Conservation (phyloP, 2,888 invertebrate genomes). For the Aporophyla lueneburgensis region DNA sequence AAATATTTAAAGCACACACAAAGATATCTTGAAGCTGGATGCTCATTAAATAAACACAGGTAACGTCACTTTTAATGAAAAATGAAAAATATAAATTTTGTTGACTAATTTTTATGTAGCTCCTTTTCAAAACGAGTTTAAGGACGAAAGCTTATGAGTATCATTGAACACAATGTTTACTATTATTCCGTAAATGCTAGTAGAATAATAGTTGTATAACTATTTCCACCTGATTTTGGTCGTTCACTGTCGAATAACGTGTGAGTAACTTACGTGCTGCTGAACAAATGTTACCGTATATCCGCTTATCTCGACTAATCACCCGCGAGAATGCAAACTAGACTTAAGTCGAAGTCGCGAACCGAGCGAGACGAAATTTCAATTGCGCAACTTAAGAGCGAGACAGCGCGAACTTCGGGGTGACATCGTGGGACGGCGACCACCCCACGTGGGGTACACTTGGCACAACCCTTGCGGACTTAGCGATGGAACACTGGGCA, state of each 20-base stretch:
- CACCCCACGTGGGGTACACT: constrained; percentile 73
- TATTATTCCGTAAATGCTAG: constrained; percentile 31
- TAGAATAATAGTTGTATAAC: constrained; percentile 19
- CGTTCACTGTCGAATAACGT: constrained; percentile 59
- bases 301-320: constrained; percentile 80
- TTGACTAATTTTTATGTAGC: not conserved
- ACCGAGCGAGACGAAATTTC: constrained; percentile 76
- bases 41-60: not conserved
- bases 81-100: not conserved
- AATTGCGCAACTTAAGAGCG: constrained; percentile 84
- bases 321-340: constrained; percentile 80
- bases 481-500: constrained; percentile 77
- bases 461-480: constrained; percentile 79
- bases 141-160: not conserved
- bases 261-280: constrained; percentile 83
- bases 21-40: not conserved
- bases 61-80: not conserved
- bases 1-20: not conserved
- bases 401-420: constrained; percentile 76
- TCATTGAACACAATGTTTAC: constrained; percentile 42
- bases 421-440: constrained; percentile 67
- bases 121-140: not conserved
- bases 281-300: constrained; percentile 80
- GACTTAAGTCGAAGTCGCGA: constrained; percentile 69
- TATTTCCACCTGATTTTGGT: constrained; percentile 34